A percentile compares a stretch with the other conserved stretches of the same genome.
Evolutionary conservation across 2,113 vertebrate species (phyloP).

Genomic region (Stomatorhinus ivindoensis): DNA sequence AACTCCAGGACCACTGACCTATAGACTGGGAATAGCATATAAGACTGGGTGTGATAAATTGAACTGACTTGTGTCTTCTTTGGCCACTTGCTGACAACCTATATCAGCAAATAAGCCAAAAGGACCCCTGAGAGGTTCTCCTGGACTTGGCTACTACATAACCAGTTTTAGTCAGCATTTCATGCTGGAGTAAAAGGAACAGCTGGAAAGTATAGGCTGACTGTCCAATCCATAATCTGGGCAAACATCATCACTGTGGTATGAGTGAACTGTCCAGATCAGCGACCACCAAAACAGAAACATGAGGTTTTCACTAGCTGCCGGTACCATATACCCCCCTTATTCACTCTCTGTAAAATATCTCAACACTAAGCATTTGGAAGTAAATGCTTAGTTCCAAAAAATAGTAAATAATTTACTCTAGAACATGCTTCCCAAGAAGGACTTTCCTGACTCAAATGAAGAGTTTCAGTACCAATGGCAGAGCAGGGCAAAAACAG

Average conservation of each 20-base stretch:
- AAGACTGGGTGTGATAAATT: neutral
- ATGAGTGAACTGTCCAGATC: neutral
- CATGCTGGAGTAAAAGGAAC: neutral
- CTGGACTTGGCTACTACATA: neutral
- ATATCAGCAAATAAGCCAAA: neutral
- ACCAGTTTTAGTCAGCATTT: neutral
- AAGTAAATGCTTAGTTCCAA: neutral
- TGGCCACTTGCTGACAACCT: neutral
- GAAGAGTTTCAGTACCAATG: neutral
- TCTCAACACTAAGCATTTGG: neutral
- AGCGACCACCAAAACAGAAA: neutral
- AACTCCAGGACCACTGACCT: constrained; percentile 47
- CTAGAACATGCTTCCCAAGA: neutral
- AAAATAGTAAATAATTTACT: neutral
- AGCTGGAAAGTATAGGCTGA: neutral
- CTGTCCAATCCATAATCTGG: neutral
- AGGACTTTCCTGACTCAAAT: neutral
- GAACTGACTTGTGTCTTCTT: neutral
- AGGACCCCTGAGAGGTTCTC: neutral
- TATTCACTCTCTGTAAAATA: neutral
- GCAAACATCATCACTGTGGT: neutral
- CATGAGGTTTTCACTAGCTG: neutral
- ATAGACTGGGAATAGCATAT: neutral
- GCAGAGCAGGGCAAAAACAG: neutral
- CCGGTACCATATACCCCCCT: neutral